Percentiles rank a stretch among this genome's conserved stretches.
Evolutionary conservation across 2,797 vertebrate genomes (phyloP).

Genomic region (Intellagama lesueurii): DNA sequence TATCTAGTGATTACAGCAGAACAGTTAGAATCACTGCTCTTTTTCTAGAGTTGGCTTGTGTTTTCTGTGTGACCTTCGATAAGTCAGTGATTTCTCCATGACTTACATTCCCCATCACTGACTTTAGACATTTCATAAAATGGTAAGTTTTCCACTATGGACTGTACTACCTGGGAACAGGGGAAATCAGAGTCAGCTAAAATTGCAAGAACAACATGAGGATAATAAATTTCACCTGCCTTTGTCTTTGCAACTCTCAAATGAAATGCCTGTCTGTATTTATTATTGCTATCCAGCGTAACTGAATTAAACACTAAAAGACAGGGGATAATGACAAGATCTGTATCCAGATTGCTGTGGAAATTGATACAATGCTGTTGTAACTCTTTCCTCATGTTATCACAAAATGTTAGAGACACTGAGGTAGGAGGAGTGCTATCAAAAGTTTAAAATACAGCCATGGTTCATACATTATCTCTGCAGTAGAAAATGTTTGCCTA

Average conservation of each 20-base stretch:
- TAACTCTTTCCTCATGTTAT: conserved; percentile 22
- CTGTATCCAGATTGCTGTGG: conserved; percentile 29
- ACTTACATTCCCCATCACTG: conserved; percentile 20
- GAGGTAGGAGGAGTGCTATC: not conserved
- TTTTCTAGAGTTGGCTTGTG: not conserved
- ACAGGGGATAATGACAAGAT: conserved; percentile 31
- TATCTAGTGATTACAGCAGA: not conserved
- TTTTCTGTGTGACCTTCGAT: conserved; percentile 18
- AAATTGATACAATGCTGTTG: conserved; percentile 8
- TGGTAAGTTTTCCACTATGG: conserved; percentile 32
- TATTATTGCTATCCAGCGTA: not conserved
- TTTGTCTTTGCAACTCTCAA: conserved; percentile 37
- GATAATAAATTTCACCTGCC: conserved; percentile 44
- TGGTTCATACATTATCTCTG: conserved; percentile 30
- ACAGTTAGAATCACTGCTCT: not conserved
- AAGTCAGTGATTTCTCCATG: conserved; percentile 29
- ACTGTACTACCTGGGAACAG: conserved; percentile 30
- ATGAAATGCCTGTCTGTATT: conserved; percentile 37
- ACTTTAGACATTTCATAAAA: conserved; percentile 29
- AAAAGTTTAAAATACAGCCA: conserved; percentile 30
- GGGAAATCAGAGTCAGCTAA: conserved; percentile 34
- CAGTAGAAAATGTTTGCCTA: not conserved
- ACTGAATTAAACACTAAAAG: conserved; percentile 22
- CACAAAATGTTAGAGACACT: conserved; percentile 27
- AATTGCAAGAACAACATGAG: conserved; percentile 40